Base-by-base conservation (phyloP, 2,888 invertebrate species). In the Trachelus iudaicus region DNA sequence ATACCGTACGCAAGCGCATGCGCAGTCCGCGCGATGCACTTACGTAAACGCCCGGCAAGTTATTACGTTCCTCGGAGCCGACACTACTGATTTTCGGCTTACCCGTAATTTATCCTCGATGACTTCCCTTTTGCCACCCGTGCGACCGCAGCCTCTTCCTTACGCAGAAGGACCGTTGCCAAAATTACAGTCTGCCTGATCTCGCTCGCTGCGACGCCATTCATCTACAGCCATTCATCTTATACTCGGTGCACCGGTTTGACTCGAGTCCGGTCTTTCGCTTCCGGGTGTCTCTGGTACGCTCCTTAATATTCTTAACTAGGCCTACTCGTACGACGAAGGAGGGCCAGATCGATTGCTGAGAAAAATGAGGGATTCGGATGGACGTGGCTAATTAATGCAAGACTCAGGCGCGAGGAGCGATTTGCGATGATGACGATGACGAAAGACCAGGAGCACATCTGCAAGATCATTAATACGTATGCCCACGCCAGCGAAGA, bases 381-480 rank as follows among this genome's bases (percentile, higher is more conserved):
- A 15, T 40, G 40, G 40, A 40, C 40, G 40, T 15, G 6, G 40
- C 40, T 40, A 15, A 40, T 40, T 40, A 40, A 40, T 15, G 40
- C 6, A 2, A 40, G 40, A 40, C 40, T 15, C 4, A 6, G 4
- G 40, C 1, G 1, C 40, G 40, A 40, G 40, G 40, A 40, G 40
- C 15, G 40, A 40, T 15, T 40, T 40, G 40, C 40, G 40, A 40
- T 40, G 15, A 69, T 11, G 69, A 31, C 11, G 78, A 77, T 83
- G 83, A 84, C 79, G 85, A 84, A 81, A 82, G 75, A 75, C 75
- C 77, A 73, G 37, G 77, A 76, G 79, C 79, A 81, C 76, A 81
- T 81, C 81, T 81, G 81, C 79, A 76, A 79, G 81, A 84, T 83
- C 81, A 79, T 85, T 86, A 85, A 83, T 83, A 81, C 81, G 75